Base-by-base conservation (phyloP, 2,797 vertebrate genomes). In the Antrozous pallidus region DNA sequence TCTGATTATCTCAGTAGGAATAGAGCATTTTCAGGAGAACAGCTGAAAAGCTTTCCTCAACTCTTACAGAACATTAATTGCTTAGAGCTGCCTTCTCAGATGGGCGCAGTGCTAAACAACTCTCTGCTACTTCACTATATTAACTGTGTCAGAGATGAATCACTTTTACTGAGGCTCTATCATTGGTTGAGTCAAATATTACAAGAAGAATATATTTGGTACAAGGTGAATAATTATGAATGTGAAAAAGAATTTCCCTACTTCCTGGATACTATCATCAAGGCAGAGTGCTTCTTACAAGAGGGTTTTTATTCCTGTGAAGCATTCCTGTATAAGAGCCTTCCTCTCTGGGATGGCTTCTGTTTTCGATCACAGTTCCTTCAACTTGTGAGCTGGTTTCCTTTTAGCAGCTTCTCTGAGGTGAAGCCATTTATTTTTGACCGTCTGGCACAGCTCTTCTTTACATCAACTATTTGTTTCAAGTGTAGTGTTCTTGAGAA, bases 31-130 rank as follows among this genome's bases (percentile, higher is more conserved):
- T 98, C 99, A 40, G 91, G 99, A 95, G 98, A 99, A 92, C 98
- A 99, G 75, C 95, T 99, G 83, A 96, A 97, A 80, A 98, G 98
- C 14, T 99, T 99, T 80, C 65, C 98, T 94, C 98, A 99, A 95
- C 98, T 99, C 47, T 96, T 99, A 96, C 92, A 99, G 93, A 99
- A 99, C 87, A 98, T 99, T 63, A 98, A 99, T 86, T 70, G 10
- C n/a, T 98, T 99, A 91, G 99, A 99, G 99, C 98, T 99, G 95
- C 99, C 99, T 26, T 98, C 99, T 96, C 99, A 98, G 98, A 99
- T 99, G 99, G 99, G 99, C 71, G 99, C 99, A 28, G 98, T 99
- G 96, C 96, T 99, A 87, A 98, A 98, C 77, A 99, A 98, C 92
- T 98, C 98, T 83, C 97, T 99, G 91, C 97, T 99, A 3, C 98